Evolutionary conservation across 2,888 invertebrate genomes (phyloP).

Genomic region (Apamea anceps): DNA sequence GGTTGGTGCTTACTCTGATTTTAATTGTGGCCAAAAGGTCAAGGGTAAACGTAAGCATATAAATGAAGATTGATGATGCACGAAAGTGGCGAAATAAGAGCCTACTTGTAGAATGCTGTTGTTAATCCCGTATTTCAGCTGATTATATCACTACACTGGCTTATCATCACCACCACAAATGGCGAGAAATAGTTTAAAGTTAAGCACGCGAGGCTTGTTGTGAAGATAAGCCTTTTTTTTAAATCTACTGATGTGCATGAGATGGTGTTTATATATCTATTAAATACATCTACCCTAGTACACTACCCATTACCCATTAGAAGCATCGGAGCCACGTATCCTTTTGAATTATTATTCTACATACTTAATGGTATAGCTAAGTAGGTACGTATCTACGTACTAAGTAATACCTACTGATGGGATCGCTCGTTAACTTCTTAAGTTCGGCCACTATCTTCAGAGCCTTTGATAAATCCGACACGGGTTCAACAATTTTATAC

Average conservation of each 20-base stretch:
- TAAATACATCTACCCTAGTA: not conserved
- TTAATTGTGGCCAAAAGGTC: not conserved
- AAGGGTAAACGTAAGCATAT: not conserved
- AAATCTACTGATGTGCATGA: not conserved
- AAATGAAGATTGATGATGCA: not conserved
- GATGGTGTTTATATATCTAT: not conserved
- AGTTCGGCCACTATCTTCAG: slow-evolving; percentile 20
- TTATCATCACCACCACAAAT: not conserved
- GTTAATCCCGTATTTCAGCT: not conserved
- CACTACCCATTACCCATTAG: not conserved
- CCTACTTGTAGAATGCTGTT: not conserved
- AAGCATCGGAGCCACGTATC: not conserved
- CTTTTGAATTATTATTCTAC: not conserved
- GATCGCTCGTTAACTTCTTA: not conserved
- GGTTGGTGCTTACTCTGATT: not conserved
- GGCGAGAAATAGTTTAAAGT: not conserved
- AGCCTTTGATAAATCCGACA: slow-evolving; percentile 47
- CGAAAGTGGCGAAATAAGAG: not conserved
- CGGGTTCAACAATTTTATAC: slow-evolving; percentile 33
- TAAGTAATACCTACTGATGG: not conserved
- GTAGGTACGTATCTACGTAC: not conserved
- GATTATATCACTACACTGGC: not conserved
- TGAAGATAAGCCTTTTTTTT: not conserved
- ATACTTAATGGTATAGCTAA: not conserved
- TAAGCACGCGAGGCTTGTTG: not conserved